Evolutionary conservation across 2,888 invertebrate species (phyloP).

Genomic region (Bugula neritina): DNA sequence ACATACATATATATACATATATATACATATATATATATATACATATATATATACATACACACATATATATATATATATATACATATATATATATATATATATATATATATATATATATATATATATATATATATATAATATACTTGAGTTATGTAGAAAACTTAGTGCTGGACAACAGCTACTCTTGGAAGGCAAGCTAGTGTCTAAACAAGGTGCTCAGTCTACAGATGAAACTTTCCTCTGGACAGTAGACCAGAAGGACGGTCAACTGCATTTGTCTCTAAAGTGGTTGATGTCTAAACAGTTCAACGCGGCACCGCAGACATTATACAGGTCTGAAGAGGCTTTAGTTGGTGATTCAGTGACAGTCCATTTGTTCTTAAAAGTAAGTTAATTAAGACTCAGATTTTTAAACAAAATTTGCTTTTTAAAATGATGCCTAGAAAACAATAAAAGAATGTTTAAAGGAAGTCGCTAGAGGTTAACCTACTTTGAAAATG

Average conservation of each 20-base stretch:
- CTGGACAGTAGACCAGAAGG: neutral
- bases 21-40: neutral
- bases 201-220: too few relatives aligned
- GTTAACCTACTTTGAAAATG: too few relatives aligned
- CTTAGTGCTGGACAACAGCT: neutral
- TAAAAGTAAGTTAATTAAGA: conserved; percentile 1
- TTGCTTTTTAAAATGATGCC: too few relatives aligned
- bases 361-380: neutral
- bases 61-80: too few relatives aligned
- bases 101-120: too few relatives aligned
- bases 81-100: too few relatives aligned
- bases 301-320: neutral
- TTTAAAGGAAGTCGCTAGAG: too few relatives aligned
- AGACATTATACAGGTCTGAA: neutral
- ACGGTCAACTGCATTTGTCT: neutral
- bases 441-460: too few relatives aligned
- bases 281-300: neutral
- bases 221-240: neutral
- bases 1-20: neutral
- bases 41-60: too few relatives aligned
- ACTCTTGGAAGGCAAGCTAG: conserved; percentile 1
- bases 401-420: too few relatives aligned
- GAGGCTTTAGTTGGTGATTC: neutral
- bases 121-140: too few relatives aligned
- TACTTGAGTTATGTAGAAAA: neutral